Conservation (phyloP, 1,140 invertebrate genomes). For the Aphelenchoides besseyi region DNA sequence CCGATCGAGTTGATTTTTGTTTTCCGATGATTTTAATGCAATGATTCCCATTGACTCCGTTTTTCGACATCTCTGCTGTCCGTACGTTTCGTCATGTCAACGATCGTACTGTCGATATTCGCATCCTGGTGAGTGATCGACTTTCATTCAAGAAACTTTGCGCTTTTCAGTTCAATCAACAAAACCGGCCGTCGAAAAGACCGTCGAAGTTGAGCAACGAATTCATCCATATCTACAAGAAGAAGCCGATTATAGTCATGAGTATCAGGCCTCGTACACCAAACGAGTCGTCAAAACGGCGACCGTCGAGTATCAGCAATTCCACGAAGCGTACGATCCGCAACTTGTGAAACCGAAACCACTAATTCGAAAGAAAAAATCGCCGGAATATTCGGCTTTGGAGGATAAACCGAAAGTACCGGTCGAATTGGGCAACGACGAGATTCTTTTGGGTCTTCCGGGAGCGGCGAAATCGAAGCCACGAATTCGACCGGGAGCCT, state of each 20-base stretch:
- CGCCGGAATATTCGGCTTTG: background rate
- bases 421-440: conserved; percentile 8
- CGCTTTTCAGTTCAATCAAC: background rate
- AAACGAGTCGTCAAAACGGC: background rate
- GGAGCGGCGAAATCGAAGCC: background rate
- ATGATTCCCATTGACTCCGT: conserved; percentile 13
- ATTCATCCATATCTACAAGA: background rate
- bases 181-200: background rate
- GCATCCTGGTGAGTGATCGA: background rate
- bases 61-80: conserved; percentile 6
- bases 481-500: conserved; percentile 2
- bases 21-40: conserved; percentile 4
- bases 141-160: background rate
- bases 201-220: background rate
- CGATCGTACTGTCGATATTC: conserved; percentile 10
- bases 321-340: background rate
- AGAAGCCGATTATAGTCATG: background rate
- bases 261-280: background rate
- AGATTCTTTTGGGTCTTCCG: conserved; percentile 4
- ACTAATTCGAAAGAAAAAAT: background rate
- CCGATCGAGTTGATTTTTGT: background rate
- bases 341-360: background rate
- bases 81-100: background rate
- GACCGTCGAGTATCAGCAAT: background rate
- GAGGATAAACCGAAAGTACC: conserved; percentile 1